Evolutionary conservation across 2,113 vertebrate genomes (phyloP), one percentile per base, ranked within the genome.

Genomic region (Thunnus maccoyii): DNA sequence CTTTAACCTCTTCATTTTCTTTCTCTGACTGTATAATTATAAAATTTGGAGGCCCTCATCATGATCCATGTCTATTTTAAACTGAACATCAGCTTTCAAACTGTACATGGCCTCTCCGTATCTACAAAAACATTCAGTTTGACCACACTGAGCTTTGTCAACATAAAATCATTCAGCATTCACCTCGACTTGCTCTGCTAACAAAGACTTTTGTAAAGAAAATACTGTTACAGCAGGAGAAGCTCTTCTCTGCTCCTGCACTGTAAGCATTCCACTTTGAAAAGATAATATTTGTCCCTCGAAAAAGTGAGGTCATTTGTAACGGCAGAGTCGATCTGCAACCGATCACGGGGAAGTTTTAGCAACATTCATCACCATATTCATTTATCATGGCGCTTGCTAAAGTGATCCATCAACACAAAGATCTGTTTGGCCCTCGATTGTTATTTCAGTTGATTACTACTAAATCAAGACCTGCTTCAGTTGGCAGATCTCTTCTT

Each of bases 381-480:
- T 69, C 73, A 86, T 92, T 87, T 74, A 84, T 91, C 90, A 91
- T 76, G 78, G 78, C 82, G 8, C 76, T 74, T 17, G 16, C 80
- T 73, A 22, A 72, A 86, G 79, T 78, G 77, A 93, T 91, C 86
- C 79, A 77, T 93, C 90, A 91, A 46, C 91, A 66, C 65, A 50
- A 52, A 76, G 79, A 69, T 72, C 55, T 56, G 72, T 85, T 85
- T 78, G 62, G 79, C 75, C 52, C 54, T 60, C 22, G 8, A 7
- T 69, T 91, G 88, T 89, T 93, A 83, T 90, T 90, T 88, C 88
- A 92, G 83, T 88, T 86, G 84, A 90, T 93, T 88, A 68, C 83
- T 90, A 74, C 86, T 90, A 82, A 91, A 87, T 88, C 82, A 86
- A 68, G 78, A 71, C 81, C 83, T 74, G 76, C 69, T 79, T 80